These are phyloP conservation scores for Pelosia muscerda DNA, from an alignment of 2,888 invertebrate species.

Conservation along the genomic window DNA sequence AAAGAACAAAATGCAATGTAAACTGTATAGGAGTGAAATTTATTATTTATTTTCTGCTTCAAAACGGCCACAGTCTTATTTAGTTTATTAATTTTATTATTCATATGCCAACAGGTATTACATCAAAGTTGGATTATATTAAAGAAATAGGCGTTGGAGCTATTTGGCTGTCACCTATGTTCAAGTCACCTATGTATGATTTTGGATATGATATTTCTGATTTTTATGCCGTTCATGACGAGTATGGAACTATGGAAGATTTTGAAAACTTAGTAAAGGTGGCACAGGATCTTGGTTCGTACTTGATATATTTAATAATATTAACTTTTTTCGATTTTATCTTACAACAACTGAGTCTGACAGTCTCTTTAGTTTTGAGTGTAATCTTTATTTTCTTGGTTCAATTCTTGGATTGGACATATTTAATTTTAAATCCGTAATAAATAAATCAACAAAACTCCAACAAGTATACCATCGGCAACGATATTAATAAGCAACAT, in stretches of 20 bases:
- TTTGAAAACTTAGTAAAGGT: constrained; percentile 87
- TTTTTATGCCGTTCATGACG: constrained; percentile 89
- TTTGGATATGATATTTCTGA: constrained; percentile 93
- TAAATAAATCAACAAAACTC: too few species aligned
- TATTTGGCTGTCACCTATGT: constrained; percentile 92
- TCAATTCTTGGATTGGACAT: neutral
- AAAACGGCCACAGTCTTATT: neutral
- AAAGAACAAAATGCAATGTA: too few species aligned
- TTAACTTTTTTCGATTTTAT: too few species aligned
- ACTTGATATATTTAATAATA: neutral
- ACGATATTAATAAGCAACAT: neutral
- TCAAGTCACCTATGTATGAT: constrained; percentile 91
- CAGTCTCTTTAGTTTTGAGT: too few species aligned
- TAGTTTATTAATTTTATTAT: constrained; percentile 11
- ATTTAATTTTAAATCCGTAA: too few species aligned
- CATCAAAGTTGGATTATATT: constrained; percentile 88
- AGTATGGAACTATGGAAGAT: constrained; percentile 91
- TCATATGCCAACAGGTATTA: constrained; percentile 80
- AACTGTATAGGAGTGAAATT: neutral
- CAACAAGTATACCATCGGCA: too few species aligned
- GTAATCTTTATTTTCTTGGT: neutral
- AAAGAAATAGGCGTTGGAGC: constrained; percentile 89
- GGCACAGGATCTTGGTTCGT: constrained; percentile 82
- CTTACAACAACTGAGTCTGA: too few species aligned
- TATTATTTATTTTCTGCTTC: neutral